Evolutionary conservation across 2,797 vertebrate genomes (phyloP), one percentile per base, ranked within the genome.

Genomic region (Pitangus sulphuratus): DNA sequence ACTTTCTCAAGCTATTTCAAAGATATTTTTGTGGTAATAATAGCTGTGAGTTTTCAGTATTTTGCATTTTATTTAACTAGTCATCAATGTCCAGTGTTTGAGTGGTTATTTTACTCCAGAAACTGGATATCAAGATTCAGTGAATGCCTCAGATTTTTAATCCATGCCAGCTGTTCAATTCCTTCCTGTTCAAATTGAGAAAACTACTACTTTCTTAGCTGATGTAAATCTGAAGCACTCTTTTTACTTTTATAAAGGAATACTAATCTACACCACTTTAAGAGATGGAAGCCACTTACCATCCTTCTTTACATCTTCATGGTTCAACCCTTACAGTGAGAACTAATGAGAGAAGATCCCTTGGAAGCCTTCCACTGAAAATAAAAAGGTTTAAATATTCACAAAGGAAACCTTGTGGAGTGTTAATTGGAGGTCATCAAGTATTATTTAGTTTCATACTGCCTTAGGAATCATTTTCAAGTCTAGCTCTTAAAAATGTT

Each of bases 1-100:
- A 2, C 44, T 74, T 24, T 28, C 8, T 65, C 12, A 65, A 51
- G 20, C 1, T 2, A 40, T 82, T 78, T 74, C 26, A 3, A 35
- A 48, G 13, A 22, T 1, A 28, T 74, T 79, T 66, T 85, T 26
- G 40, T 9, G 4, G 20, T 12, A 76, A 66, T 75, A 48, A 9
- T 48, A 45, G 47, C 8, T 31, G 48, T 0, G 0, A 1, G 19
- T 51, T 71, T 79, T 4, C 7, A 33, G 7, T 1, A 30, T 56
- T 78, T 66, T 61, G n/a, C 3, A 10, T 70, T 84, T 75, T 79
- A 48, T 82, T 92, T 48, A 62, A 45, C 15, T 42, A 25, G 17
- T 37, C 39, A 26, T 45, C 0, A 0, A 16, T 20, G 15, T 26
- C 26, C 15, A 68, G 9, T 62, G 5, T 12, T 87, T 85, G 33